Evolutionary conservation across 2,888 invertebrate species (phyloP).

Genomic region (Apomyelois bistriatella): DNA sequence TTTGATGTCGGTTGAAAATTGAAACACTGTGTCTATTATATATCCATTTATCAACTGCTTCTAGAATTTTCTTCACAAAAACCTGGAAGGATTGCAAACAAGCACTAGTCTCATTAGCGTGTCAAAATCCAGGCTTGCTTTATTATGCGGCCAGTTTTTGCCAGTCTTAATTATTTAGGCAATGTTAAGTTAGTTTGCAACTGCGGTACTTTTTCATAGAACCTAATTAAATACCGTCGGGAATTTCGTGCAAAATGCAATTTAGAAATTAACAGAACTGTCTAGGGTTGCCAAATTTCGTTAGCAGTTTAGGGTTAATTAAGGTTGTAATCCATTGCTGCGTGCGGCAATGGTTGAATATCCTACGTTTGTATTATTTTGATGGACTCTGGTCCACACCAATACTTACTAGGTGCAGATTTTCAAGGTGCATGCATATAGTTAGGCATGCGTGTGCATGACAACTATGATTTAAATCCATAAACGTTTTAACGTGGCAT

Average conservation of each 20-base stretch:
- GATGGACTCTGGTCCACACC: neutral
- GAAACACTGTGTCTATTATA: too few relatives aligned
- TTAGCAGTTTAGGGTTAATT: neutral
- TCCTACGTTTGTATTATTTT: neutral
- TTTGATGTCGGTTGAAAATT: too few relatives aligned
- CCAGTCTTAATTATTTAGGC: constrained; percentile 26
- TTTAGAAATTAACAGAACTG: constrained; percentile 36
- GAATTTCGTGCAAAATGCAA: constrained; percentile 68
- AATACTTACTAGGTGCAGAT: too few relatives aligned
- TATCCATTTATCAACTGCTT: neutral
- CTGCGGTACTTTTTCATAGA: constrained; percentile 51
- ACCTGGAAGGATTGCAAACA: neutral
- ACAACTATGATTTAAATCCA: too few relatives aligned
- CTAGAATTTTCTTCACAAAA: neutral
- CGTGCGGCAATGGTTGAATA: too few relatives aligned
- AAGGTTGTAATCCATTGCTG: neutral
- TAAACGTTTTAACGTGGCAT: too few relatives aligned
- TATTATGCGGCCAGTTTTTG: constrained; percentile 16
- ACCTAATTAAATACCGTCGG: constrained; percentile 60
- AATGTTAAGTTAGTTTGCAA: constrained; percentile 37
- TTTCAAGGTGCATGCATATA: too few relatives aligned
- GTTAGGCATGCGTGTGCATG: too few relatives aligned
- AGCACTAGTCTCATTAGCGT: constrained; percentile 10
- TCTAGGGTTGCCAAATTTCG: constrained; percentile 17
- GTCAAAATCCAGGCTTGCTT: constrained; percentile 5